Evolutionary conservation across 2,888 invertebrate species (phyloP).

Genomic region (Drosophila eohydei): DNA sequence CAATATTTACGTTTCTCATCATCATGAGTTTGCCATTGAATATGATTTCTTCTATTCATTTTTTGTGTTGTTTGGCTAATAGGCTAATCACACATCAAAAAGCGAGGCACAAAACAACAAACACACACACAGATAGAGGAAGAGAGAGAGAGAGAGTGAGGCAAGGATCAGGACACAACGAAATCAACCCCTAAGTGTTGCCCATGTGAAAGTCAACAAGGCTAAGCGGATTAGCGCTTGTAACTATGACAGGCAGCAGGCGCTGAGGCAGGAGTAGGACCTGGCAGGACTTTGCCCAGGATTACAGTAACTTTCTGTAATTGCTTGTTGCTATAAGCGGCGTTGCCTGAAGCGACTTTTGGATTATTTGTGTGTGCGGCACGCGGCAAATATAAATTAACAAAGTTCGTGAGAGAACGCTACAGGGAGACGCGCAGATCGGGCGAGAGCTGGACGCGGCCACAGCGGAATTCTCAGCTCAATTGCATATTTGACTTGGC

Average conservation of each 20-base stretch:
- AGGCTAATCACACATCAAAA: slow-evolving; percentile 81
- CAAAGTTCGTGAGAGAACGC: slow-evolving; percentile 68
- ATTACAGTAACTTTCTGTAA: slow-evolving; percentile 81
- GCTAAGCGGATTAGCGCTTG: slow-evolving; percentile 83
- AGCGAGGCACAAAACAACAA: slow-evolving; percentile 65
- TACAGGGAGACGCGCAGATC: background rate
- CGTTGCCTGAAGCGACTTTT: slow-evolving; percentile 63
- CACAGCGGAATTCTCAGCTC: slow-evolving; percentile 40
- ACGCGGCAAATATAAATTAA: slow-evolving; percentile 80
- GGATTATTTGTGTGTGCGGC: slow-evolving; percentile 63
- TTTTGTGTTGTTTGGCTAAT: slow-evolving; percentile 73
- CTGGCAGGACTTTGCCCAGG: slow-evolving; percentile 37
- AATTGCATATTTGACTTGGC: slow-evolving; percentile 73
- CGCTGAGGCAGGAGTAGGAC: background rate
- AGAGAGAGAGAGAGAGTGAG: background rate
- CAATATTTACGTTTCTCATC: slow-evolving; percentile 81
- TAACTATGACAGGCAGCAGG: slow-evolving; percentile 69
- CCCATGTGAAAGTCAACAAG: slow-evolving; percentile 84
- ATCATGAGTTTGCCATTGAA: slow-evolving; percentile 57
- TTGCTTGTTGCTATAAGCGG: slow-evolving; percentile 78
- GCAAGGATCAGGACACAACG: slow-evolving; percentile 44
- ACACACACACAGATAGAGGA: slow-evolving; percentile 22
- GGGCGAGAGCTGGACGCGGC: background rate
- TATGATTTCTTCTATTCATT: slow-evolving; percentile 36
- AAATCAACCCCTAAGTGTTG: slow-evolving; percentile 72